Conservation (phyloP, 2,113 vertebrate species). For the Penelope pileata region DNA sequence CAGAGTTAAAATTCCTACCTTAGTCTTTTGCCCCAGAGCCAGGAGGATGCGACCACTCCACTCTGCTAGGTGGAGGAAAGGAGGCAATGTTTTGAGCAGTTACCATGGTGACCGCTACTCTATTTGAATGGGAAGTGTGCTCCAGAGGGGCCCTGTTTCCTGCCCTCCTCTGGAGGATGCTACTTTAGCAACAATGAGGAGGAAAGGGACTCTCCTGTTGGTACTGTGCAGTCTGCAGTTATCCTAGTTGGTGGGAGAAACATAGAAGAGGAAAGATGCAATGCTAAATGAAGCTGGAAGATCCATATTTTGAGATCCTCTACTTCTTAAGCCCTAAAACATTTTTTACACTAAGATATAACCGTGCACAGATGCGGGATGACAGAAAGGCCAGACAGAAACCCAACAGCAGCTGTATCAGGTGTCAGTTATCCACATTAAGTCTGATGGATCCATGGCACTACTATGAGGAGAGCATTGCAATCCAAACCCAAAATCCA, state of each 20-base stretch:
- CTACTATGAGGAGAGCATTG: background rate
- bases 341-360: constrained; percentile 35
- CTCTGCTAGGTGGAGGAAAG: constrained; percentile 67
- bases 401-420: constrained; percentile 23
- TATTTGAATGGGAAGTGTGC: constrained; percentile 55
- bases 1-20: constrained; percentile 55
- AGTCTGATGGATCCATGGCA: background rate
- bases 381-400: constrained; percentile 24
- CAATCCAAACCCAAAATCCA: background rate
- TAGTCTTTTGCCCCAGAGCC: constrained; percentile 62
- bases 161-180: constrained; percentile 49
- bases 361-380: background rate
- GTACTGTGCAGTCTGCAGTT: constrained; percentile 55
- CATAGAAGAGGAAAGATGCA: constrained; percentile 57
- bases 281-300: constrained; percentile 31
- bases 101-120: constrained; percentile 54
- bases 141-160: constrained; percentile 55
- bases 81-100: constrained; percentile 63
- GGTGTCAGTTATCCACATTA: background rate
- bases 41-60: constrained; percentile 51
- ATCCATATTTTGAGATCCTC: constrained; percentile 27
- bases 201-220: constrained; percentile 48
- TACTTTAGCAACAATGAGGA: constrained; percentile 59
- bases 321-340: constrained; percentile 31
- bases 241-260: constrained; percentile 46